A percentile compares a stretch with the other conserved stretches of the same genome.
Conservation (phyloP, 2,888 invertebrate species). For the Autographa gamma region DNA sequence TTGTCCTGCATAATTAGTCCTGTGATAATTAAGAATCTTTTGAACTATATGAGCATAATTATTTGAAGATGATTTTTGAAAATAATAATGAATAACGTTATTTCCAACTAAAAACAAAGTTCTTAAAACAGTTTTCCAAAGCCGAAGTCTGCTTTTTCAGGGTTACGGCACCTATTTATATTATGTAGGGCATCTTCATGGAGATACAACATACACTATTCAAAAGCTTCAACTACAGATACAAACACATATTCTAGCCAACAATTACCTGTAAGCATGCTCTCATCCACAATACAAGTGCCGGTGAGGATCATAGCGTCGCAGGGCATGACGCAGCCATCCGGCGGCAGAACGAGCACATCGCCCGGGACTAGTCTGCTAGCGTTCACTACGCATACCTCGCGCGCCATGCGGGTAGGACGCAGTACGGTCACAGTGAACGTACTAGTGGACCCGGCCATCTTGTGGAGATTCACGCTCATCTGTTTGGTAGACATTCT, state of each 20-base stretch:
- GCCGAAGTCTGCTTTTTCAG: too few species aligned
- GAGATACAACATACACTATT: too few species aligned
- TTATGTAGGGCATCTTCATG: too few species aligned
- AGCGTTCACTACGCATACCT: slow-evolving; percentile 86
- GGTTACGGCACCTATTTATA: too few species aligned
- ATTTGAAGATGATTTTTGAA: too few species aligned
- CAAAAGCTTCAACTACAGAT: neutral
- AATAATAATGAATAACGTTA: too few species aligned
- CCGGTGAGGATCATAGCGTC: slow-evolving; percentile 96
- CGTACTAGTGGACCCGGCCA: slow-evolving; percentile 90
- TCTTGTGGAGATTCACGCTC: slow-evolving; percentile 91
- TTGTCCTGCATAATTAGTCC: too few species aligned
- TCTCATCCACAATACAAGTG: slow-evolving; percentile 97
- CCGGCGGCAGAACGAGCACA: slow-evolving; percentile 93
- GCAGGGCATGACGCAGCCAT: slow-evolving; percentile 93
- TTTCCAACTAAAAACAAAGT: too few species aligned
- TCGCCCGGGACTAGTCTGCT: slow-evolving; percentile 95
- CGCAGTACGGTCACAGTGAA: slow-evolving; percentile 90
- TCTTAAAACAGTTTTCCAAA: too few species aligned
- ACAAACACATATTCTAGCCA: neutral
- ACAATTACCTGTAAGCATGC: slow-evolving; percentile 94
- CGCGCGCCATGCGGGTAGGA: slow-evolving; percentile 79
- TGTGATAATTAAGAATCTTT: too few species aligned
- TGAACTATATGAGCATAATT: too few species aligned
- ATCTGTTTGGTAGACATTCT: slow-evolving; percentile 82